Evolutionary conservation across 2,888 invertebrate genomes (phyloP).

Genomic region (Drosophila falleni): DNA sequence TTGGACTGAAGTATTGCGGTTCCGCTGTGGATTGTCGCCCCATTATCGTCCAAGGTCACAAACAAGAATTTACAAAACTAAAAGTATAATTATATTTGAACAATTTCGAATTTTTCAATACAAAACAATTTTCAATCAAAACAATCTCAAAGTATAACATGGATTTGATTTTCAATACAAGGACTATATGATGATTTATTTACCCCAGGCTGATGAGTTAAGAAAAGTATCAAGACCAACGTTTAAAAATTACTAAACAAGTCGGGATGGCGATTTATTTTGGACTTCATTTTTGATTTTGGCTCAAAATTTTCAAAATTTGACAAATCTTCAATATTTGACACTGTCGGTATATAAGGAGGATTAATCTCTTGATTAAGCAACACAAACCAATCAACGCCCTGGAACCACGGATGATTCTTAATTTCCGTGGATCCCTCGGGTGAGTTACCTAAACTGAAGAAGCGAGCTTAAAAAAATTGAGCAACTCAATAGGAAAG

Average conservation of each 20-base stretch:
- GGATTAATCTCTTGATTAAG: constrained; percentile 90
- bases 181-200: not conserved
- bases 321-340: constrained; percentile 88
- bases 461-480: constrained; percentile 6
- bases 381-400: constrained; percentile 92
- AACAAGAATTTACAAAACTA: constrained; percentile 12
- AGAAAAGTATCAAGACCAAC: constrained; percentile 40
- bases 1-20: constrained; percentile 62
- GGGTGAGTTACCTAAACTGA: constrained; percentile 93
- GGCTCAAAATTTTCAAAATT: constrained; percentile 87
- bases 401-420: constrained; percentile 94
- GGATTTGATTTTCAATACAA: constrained; percentile 1
- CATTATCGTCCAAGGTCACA: constrained; percentile 23
- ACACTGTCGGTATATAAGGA: constrained; percentile 87
- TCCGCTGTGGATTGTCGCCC: constrained; percentile 26
- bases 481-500: too few relatives aligned
- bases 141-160: not conserved
- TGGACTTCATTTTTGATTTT: constrained; percentile 60
- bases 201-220: not conserved
- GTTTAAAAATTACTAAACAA: constrained; percentile 76
- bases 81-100: not conserved
- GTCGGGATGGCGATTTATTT: constrained; percentile 76
- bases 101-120: constrained; percentile 42
- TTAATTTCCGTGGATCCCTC: constrained; percentile 95
- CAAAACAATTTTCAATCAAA: not conserved